A percentile compares a stretch with the other conserved stretches of the same genome.
phyloP scores from a whole-genome alignment of 2,888 invertebrate genomes.

The Nasonovia ribisnigri region DNA sequence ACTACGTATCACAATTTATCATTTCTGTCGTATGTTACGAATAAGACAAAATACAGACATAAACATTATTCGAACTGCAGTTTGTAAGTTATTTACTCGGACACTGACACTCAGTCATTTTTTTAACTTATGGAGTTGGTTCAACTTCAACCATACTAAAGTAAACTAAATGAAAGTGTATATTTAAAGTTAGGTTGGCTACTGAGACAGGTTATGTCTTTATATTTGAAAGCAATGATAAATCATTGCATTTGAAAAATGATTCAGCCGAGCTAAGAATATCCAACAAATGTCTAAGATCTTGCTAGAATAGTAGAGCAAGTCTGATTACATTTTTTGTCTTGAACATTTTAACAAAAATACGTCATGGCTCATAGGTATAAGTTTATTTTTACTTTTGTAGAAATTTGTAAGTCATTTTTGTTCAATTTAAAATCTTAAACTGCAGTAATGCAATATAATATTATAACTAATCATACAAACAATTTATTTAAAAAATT shows the following conservation, averaged over 20 bases:
- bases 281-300: background rate
- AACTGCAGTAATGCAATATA: background rate
- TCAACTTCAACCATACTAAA: background rate
- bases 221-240: background rate
- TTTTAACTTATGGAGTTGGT: background rate
- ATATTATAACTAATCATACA: background rate
- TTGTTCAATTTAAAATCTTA: background rate
- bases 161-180: background rate
- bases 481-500: background rate
- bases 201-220: background rate
- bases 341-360: background rate
- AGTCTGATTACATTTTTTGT: background rate
- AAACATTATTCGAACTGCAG: background rate
- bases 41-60: background rate
- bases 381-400: background rate
- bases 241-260: background rate
- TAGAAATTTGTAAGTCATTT: background rate
- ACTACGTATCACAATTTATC: too few species aligned
- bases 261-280: background rate
- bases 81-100: background rate
- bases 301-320: background rate
- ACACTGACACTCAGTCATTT: background rate
- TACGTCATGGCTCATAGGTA: too few species aligned
- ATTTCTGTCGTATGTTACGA: background rate
- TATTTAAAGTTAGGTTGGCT: background rate